Conservation (phyloP, 2,113 vertebrate genomes). For the Plectropomus leopardus region DNA sequence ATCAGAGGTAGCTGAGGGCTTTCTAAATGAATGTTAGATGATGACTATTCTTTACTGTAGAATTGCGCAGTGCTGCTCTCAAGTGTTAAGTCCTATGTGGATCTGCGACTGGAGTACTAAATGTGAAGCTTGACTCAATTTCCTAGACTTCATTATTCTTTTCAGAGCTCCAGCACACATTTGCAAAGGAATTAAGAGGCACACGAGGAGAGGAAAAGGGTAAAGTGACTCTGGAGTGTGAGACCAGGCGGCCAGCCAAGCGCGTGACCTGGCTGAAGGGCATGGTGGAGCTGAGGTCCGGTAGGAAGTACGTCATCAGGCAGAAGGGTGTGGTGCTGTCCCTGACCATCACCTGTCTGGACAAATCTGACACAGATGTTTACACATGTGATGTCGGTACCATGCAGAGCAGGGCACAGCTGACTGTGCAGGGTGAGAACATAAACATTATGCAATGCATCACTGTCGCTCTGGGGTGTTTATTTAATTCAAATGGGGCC, state of each 20-base stretch:
- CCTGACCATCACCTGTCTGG: conserved; percentile 88
- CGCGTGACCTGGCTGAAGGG: conserved; percentile 92
- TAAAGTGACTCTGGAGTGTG: conserved; percentile 87
- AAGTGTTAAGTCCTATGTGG: background rate
- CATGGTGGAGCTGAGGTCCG: conserved; percentile 84
- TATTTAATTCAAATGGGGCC: too few relatives aligned
- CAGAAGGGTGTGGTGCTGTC: conserved; percentile 87
- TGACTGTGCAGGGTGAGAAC: conserved; percentile 89
- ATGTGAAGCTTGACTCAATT: background rate
- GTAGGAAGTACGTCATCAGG: conserved; percentile 86
- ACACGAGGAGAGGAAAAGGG: conserved; percentile 86
- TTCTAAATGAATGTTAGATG: background rate
- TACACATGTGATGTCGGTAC: conserved; percentile 93
- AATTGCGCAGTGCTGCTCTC: background rate
- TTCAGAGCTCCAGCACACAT: conserved; percentile 91
- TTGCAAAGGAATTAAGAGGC: conserved; percentile 88
- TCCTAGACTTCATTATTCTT: conserved; percentile 9
- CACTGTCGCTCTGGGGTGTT: background rate
- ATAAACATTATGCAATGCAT: background rate
- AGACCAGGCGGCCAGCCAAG: conserved; percentile 84
- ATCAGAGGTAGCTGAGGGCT: conserved; percentile 88
- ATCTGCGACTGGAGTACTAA: background rate
- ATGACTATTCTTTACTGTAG: background rate
- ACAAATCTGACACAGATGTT: conserved; percentile 87
- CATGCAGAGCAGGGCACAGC: conserved; percentile 87